Evolutionary conservation across 2,797 vertebrate species (phyloP).

Genomic region (Myotis planiceps): DNA sequence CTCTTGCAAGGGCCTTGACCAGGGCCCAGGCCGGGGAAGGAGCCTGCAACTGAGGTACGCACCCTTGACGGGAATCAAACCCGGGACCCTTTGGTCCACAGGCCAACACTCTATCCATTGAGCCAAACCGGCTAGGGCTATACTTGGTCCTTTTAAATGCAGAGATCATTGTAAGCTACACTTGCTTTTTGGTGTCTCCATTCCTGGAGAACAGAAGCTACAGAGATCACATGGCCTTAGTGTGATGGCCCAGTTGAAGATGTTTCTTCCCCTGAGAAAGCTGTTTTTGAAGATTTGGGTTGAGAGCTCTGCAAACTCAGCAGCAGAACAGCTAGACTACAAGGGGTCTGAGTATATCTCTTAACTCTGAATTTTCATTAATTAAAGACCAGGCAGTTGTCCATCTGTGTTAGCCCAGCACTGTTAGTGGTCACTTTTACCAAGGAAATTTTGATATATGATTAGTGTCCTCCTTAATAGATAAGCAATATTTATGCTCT

Average conservation of each 20-base stretch:
- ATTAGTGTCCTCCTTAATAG: not conserved
- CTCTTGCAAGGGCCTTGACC: too few species aligned
- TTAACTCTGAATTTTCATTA: conserved; percentile 15
- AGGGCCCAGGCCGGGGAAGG: too few species aligned
- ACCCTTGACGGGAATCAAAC: too few species aligned
- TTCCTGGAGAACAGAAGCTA: not conserved
- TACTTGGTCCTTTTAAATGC: not conserved
- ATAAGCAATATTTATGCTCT: not conserved
- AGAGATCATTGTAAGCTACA: not conserved
- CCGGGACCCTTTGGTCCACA: too few species aligned
- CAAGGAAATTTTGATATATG: not conserved
- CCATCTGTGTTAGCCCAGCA: not conserved
- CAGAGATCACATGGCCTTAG: not conserved
- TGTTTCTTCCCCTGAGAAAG: not conserved
- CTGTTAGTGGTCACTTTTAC: not conserved
- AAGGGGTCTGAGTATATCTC: not conserved
- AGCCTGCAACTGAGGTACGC: too few species aligned
- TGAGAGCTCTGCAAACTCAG: not conserved
- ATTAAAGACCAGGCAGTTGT: not conserved
- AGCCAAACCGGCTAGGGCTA: too few species aligned
- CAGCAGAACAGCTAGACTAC: not conserved
- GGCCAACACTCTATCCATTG: too few species aligned
- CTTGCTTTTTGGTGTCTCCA: not conserved
- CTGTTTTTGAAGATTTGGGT: conserved; percentile 6
- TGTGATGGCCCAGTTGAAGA: not conserved